These are phyloP conservation scores for Chiridota heheva DNA, from an alignment of 35 echinoderm and acorn worm genomes.

Conservation along the genomic window DNA sequence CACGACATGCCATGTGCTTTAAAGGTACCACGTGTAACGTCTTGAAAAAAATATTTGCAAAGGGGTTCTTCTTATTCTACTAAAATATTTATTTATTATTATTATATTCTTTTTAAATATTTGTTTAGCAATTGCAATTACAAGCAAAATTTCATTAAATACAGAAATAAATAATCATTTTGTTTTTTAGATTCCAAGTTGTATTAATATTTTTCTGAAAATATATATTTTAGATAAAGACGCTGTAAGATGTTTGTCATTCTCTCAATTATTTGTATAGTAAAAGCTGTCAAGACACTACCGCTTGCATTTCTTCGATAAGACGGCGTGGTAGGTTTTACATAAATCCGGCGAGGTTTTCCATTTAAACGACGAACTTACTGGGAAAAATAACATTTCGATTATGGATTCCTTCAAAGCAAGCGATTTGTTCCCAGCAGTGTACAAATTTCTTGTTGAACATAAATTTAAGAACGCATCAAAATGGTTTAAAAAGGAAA, in stretches of 20 bases:
- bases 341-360: constrained; percentile 26
- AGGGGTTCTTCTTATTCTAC: constrained; percentile 3
- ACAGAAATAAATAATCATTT: too few species aligned
- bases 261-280: too few species aligned
- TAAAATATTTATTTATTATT: not conserved
- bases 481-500: constrained; percentile 57
- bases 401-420: constrained; percentile 33
- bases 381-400: not conserved
- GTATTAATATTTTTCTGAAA: too few species aligned
- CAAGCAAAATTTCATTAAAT: too few species aligned
- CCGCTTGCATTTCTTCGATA: too few species aligned
- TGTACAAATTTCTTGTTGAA: constrained; percentile 49
- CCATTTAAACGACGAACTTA: not conserved
- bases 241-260: too few species aligned
- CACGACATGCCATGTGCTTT: not conserved
- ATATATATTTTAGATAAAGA: too few species aligned
- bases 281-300: too few species aligned
- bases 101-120: not conserved
- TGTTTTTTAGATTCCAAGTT: too few species aligned
- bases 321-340: constrained; percentile 21
- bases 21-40: constrained; percentile 8
- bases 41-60: constrained; percentile 9
- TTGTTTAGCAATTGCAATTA: too few species aligned
- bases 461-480: constrained; percentile 56
- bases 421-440: constrained; percentile 41